Base-by-base conservation (phyloP, 2,888 invertebrate species). In the Yponomeuta plumbellus region DNA sequence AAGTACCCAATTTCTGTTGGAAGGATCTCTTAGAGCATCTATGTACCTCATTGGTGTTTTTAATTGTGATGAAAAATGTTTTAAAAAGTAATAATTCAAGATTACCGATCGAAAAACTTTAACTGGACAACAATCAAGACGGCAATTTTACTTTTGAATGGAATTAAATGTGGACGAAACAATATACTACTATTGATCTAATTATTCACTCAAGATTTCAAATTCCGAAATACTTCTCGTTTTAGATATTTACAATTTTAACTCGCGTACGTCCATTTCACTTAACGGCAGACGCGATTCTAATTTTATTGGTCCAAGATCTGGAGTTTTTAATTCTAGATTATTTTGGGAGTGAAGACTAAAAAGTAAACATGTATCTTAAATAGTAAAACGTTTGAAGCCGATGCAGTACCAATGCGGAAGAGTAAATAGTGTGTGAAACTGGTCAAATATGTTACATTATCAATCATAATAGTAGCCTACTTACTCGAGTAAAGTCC, bases 101-200 rank as follows among this genome's bases (percentile, higher is more conserved):
- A 76, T 20, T 23, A 26, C 75, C 73, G 84, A 85, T 80, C 80
- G 44, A 52, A 52, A 74, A 80, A 79, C 76, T 80, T 80, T 73
- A 77, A 79, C 80, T 86, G 86, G 86, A 88, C 87, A 88, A 84
- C 79, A 76, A 83, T 83, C 79, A 76, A 84, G 89, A 90, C 88
- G 89, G 89, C 84, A 86, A 85, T 84, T 63, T 62, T 75, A 79
- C 80, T 85, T 85, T 82, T 80, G 73, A 83, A 81, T 84, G 86
- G 87, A 87, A 88, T 89, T 75, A 86, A 84, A 84, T 74, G 86
- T 87, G 89, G 89, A 89, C 89, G 89, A 89, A 87, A 84, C 83
- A 82, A 86, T 85, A 86, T 80, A 17, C 81, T 85, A 87, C 75
- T 78, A 83, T 81, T 87, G 87, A 86, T 86, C 87, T 87, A 86